phyloP scores from a whole-genome alignment of 2,888 invertebrate species.

The Hecatera dysodea region DNA sequence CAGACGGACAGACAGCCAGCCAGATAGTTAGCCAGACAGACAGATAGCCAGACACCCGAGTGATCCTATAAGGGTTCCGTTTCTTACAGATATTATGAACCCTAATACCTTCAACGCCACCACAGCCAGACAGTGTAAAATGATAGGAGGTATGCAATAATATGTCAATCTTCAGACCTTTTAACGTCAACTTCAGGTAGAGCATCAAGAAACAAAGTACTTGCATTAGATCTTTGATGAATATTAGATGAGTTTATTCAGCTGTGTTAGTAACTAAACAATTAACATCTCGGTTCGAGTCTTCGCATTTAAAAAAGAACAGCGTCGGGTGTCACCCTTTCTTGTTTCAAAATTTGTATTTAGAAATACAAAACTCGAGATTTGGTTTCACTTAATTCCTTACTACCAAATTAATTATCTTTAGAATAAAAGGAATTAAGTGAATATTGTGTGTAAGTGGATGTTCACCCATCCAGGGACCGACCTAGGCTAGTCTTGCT shows the following conservation, averaged over 20 bases:
- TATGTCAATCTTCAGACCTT: conserved; percentile 3
- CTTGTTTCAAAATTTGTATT: neutral
- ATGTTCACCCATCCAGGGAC: too few species aligned
- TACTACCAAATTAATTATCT: neutral
- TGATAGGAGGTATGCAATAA: too few species aligned
- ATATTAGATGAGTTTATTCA: conserved; percentile 35
- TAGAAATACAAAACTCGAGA: neutral
- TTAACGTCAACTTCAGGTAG: conserved; percentile 4
- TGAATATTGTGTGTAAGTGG: too few species aligned
- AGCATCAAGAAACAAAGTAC: conserved; percentile 10
- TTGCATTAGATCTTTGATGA: conserved; percentile 26
- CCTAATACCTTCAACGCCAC: too few species aligned
- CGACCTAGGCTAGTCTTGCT: too few species aligned
- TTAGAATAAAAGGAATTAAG: neutral
- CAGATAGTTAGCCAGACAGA: too few species aligned
- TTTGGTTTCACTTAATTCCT: neutral
- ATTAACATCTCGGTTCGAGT: neutral
- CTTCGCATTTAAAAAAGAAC: conserved; percentile 2
- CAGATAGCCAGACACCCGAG: too few species aligned
- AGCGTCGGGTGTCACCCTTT: too few species aligned
- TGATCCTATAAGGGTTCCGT: too few species aligned
- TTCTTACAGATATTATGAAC: too few species aligned
- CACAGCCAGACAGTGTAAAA: too few species aligned
- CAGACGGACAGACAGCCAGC: too few species aligned
- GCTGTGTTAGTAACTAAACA: conserved; percentile 35